Evolutionary conservation across 2,888 invertebrate genomes (phyloP).

Genomic region (Andrena fulva): DNA sequence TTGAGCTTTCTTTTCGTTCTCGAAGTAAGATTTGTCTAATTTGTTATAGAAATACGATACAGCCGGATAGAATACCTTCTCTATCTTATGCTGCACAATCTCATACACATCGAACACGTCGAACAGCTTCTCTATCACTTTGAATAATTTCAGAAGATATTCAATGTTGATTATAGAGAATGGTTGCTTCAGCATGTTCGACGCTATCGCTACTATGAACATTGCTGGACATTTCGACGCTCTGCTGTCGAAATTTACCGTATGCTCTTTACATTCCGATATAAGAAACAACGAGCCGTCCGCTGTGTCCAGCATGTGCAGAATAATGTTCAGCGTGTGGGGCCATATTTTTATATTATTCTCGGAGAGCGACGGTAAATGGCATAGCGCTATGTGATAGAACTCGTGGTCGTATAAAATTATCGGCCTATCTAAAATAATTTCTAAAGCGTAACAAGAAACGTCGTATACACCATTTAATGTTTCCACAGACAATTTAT

Average conservation of each 20-base stretch:
- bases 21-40: conserved; percentile 80
- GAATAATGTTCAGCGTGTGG: conserved; percentile 78
- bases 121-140: conserved; percentile 78
- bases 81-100: conserved; percentile 70
- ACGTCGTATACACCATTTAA: conserved; percentile 77
- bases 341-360: conserved; percentile 77
- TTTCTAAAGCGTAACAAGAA: conserved; percentile 73
- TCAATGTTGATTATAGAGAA: conserved; percentile 81
- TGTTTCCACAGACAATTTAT: conserved; percentile 74
- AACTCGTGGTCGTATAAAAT: conserved; percentile 77
- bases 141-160: conserved; percentile 75
- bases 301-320: conserved; percentile 76
- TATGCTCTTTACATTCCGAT: conserved; percentile 71
- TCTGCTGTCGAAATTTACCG: conserved; percentile 65
- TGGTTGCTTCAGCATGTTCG: conserved; percentile 79
- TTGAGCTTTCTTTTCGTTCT: conserved; percentile 80
- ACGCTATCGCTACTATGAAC: conserved; percentile 72
- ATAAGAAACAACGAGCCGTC: conserved; percentile 79
- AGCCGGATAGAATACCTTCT: conserved; percentile 77
- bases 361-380: conserved; percentile 67
- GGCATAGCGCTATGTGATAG: conserved; percentile 76
- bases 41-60: conserved; percentile 80
- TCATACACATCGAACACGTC: conserved; percentile 75
- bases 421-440: conserved; percentile 74
- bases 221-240: conserved; percentile 74